These are phyloP conservation scores for Myotis yumanensis DNA, from an alignment of 2,113 vertebrate species.

Conservation along the genomic window DNA sequence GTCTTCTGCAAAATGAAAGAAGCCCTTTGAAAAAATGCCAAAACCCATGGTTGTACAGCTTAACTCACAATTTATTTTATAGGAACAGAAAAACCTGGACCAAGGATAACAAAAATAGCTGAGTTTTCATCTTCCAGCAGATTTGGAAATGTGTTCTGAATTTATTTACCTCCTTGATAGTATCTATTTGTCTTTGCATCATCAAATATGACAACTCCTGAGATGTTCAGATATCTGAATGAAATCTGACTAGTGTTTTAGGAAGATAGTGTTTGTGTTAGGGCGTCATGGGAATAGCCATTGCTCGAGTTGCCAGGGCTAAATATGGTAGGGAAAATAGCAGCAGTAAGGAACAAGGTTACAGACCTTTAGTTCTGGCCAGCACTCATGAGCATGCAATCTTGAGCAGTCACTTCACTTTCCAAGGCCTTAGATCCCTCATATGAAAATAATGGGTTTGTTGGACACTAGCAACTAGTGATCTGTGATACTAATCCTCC, in stretches of 20 bases:
- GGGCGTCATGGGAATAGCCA: not conserved
- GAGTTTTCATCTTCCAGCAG: constrained; percentile 57
- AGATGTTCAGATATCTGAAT: not conserved
- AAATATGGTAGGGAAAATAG: not conserved
- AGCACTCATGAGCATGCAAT: not conserved
- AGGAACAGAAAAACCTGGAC: constrained; percentile 70
- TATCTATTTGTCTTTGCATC: not conserved
- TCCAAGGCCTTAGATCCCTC: not conserved
- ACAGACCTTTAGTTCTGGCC: not conserved
- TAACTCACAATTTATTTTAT: constrained; percentile 48
- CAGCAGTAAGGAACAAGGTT: not conserved
- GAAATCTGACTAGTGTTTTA: constrained; percentile 26
- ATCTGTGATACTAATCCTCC: not conserved
- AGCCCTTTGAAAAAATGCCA: constrained; percentile 74
- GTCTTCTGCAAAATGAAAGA: constrained; percentile 71
- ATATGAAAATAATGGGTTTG: not conserved
- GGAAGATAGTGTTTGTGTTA: not conserved
- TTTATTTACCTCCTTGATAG: constrained; percentile 29
- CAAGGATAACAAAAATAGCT: constrained; percentile 64
- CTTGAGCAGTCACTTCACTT: not conserved
- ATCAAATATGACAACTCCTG: not conserved
- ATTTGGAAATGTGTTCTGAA: constrained; percentile 49
- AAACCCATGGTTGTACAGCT: constrained; percentile 69
- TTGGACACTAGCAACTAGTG: not conserved
- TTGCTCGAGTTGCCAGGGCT: not conserved